A percentile compares a stretch with the other conserved stretches of the same genome.
These are phyloP conservation scores for Nothura maculosa DNA, from an alignment of 2,797 vertebrate species.

Conservation along the genomic window DNA sequence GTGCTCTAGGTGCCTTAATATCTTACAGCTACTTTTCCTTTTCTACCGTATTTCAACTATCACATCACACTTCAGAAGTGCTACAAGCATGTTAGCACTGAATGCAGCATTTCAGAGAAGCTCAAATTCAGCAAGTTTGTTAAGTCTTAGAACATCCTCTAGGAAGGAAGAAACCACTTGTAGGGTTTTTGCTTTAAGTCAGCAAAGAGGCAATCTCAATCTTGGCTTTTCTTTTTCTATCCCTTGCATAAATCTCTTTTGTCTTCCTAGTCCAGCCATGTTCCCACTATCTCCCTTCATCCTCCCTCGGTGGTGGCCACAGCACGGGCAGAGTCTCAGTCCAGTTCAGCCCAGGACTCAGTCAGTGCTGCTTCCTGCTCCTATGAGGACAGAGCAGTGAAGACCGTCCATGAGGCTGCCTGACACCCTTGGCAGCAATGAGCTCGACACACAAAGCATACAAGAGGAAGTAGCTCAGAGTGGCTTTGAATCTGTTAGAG, in stretches of 20 bases:
- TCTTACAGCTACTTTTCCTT: neutral
- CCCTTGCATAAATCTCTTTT: neutral
- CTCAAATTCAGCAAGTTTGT: neutral
- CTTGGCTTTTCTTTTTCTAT: fast-evolving
- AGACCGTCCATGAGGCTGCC: fast-evolving
- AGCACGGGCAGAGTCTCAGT: fast-evolving
- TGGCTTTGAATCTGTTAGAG: fast-evolving
- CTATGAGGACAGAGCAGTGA: no score
- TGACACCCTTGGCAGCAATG: fast-evolving
- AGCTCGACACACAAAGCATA: no score
- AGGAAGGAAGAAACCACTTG: neutral
- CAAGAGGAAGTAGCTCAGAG: neutral
- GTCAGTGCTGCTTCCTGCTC: neutral
- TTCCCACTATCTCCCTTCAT: neutral
- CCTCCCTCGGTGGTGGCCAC: neutral
- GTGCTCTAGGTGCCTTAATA: no score
- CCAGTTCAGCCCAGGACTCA: no score
- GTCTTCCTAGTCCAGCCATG: neutral
- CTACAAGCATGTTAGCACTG: fast-evolving
- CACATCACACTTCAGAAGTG: neutral
- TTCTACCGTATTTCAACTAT: neutral
- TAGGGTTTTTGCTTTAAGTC: neutral
- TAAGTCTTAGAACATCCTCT: neutral
- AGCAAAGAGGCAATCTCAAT: neutral
- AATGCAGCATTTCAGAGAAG: neutral